Evolutionary conservation across 92 coral and sea anemone genomes (phyloP).

Genomic region (Porites rus): DNA sequence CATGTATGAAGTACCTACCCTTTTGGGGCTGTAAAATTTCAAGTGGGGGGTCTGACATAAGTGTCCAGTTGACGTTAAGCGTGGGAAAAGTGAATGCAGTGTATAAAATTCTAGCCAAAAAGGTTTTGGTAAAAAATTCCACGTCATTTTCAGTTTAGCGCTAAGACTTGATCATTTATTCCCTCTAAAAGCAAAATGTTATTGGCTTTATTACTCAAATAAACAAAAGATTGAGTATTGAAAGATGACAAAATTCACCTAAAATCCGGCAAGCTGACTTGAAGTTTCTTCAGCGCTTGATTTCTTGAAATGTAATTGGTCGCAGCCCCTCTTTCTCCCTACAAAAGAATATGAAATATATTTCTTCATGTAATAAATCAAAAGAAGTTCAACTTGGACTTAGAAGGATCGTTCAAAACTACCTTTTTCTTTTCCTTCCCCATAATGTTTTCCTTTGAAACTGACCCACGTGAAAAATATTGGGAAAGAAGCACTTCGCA

Average conservation of each 20-base stretch:
- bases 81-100: neutral
- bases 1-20: no score
- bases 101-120: neutral
- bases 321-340: slow-evolving; percentile 98
- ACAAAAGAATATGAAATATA: neutral
- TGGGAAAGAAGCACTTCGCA: slow-evolving; percentile 2
- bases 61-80: neutral
- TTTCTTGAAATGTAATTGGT: slow-evolving; percentile 88
- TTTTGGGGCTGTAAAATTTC: neutral
- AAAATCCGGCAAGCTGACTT: slow-evolving; percentile 95
- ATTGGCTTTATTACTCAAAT: neutral
- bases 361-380: no score
- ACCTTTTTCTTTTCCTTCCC: slow-evolving; percentile 90
- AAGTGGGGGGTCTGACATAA: no score
- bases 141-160: no score
- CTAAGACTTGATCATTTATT: no score
- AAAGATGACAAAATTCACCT: slow-evolving; percentile 59
- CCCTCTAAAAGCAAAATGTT: neutral
- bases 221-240: no score
- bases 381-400: neutral
- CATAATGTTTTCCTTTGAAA: slow-evolving; percentile 50
- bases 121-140: neutral
- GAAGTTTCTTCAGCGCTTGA: slow-evolving; percentile 93
- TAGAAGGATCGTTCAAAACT: neutral
- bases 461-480: slow-evolving; percentile 32